Conservation (phyloP, 2,113 vertebrate genomes). For the Aythya baeri region DNA sequence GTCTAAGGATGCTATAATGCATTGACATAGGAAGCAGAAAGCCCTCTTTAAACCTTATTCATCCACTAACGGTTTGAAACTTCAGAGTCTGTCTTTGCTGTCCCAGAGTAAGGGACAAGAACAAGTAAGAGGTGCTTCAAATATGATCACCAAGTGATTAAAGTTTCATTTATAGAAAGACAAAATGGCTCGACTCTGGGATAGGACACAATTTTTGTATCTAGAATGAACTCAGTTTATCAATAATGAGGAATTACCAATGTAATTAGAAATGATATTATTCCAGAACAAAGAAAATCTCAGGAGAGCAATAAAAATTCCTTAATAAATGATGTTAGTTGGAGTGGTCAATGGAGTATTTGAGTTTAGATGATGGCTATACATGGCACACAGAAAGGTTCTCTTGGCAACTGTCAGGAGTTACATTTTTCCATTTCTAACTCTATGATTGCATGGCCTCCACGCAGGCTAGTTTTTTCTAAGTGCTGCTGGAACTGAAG, state of each 20-base stretch:
- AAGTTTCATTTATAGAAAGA: not conserved
- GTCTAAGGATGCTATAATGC: not conserved
- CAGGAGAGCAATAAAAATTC: not conserved
- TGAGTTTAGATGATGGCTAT: not conserved
- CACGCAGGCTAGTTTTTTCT: not conserved
- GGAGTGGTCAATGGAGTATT: not conserved
- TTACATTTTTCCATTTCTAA: not conserved
- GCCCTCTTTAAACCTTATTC: not conserved
- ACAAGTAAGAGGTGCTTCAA: not conserved
- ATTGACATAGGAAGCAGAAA: not conserved
- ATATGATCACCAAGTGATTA: not conserved
- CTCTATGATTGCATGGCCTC: not conserved
- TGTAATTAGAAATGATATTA: not conserved
- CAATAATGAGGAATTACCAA: not conserved
- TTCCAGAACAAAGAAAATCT: not conserved
- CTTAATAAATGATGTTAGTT: not conserved
- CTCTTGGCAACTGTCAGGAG: not conserved
- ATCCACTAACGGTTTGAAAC: not conserved
- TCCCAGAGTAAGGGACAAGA: not conserved
- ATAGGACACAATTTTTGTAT: not conserved
- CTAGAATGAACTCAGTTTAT: not conserved
- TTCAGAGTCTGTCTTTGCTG: not conserved
- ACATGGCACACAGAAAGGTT: not conserved
- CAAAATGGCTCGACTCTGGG: not conserved
- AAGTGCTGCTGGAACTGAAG: slow-evolving; percentile 8